A percentile compares a stretch with the other conserved stretches of the same genome.
These are phyloP conservation scores for Drosophila tropicalis DNA, from an alignment of 1,140 invertebrate genomes.

Conservation along the genomic window DNA sequence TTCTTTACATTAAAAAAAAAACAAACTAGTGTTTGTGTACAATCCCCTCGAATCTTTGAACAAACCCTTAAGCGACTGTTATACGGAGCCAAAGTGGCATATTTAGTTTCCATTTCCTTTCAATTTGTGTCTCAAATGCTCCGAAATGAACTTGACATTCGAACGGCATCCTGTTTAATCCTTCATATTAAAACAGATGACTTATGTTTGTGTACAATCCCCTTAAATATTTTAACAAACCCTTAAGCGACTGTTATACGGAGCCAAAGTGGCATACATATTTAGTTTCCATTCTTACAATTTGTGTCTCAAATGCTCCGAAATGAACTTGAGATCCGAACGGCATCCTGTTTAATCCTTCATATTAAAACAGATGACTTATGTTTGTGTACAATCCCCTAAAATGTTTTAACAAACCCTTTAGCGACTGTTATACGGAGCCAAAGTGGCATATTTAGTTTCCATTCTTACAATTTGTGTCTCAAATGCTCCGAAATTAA, in stretches of 20 bases:
- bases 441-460: slow-evolving; percentile 35
- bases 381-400: slow-evolving; percentile 38
- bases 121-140: slow-evolving; percentile 39
- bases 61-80: neutral
- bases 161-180: slow-evolving; percentile 34
- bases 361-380: slow-evolving; percentile 50
- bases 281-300: neutral
- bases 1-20: neutral
- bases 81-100: too few relatives aligned
- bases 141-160: slow-evolving; percentile 13
- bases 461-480: slow-evolving; percentile 1
- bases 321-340: slow-evolving; percentile 21
- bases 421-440: slow-evolving; percentile 13
- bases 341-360: slow-evolving; percentile 48
- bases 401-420: neutral
- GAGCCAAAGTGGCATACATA: slow-evolving; percentile 58
- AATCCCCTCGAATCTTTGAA: slow-evolving; percentile 17
- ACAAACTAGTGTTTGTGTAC: too few relatives aligned
- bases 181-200: slow-evolving; percentile 28
- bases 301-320: slow-evolving; percentile 44
- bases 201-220: slow-evolving; percentile 24
- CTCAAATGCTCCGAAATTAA: slow-evolving; percentile 40
- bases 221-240: slow-evolving; percentile 6
- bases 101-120: too few relatives aligned
- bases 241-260: neutral